Evolutionary conservation across 1,140 invertebrate species (phyloP), one percentile per base, ranked within the genome.

Genomic region (Dinoponera quadriceps): DNA sequence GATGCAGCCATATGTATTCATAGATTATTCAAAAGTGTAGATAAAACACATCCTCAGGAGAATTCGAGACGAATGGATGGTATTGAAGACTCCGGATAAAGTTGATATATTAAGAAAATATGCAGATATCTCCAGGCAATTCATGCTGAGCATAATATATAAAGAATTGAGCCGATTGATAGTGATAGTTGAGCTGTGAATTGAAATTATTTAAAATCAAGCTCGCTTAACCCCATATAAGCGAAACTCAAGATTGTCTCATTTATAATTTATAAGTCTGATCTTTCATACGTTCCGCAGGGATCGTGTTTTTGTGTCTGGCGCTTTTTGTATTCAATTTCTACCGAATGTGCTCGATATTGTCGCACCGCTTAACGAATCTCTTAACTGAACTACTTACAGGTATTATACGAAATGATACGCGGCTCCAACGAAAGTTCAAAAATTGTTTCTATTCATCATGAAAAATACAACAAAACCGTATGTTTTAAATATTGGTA

Each of bases 51-150:
- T 22, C 11, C n/a, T 16, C 7, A 59, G 66, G 1, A 18, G 20
- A 7, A 2, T 66, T 77, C 27, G 16, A 22, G 16, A 54, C 9
- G 74, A 77, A 51, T 66, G 22, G 59, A 66, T 5, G 7, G 18
- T n/a, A 22, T 38, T 57, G 51, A 77, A 77, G 51, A 14, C 14
- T 66, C 16, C n/a, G 14, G 29, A 16, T 65, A 60, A 77, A 51
- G 16, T 77, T 4, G 29, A 77, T 66, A 77, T 66, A 77, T 22
- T 77, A 44, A 77, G 11, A 77, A 77, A 51, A 77, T 77, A 77
- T 18, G 48, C 60, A 7, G 7, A 25, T 14, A 9, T 66, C 13
- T 60, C 38, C 4, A 74, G 22, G n/a, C 22, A 2, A 74, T 74
- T 74, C 1, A 9, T 2, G 2, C 1, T 48, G 3, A 0, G 1